These are phyloP conservation scores for Microchrysa polita DNA, from an alignment of 2,888 invertebrate genomes.

Conservation along the genomic window DNA sequence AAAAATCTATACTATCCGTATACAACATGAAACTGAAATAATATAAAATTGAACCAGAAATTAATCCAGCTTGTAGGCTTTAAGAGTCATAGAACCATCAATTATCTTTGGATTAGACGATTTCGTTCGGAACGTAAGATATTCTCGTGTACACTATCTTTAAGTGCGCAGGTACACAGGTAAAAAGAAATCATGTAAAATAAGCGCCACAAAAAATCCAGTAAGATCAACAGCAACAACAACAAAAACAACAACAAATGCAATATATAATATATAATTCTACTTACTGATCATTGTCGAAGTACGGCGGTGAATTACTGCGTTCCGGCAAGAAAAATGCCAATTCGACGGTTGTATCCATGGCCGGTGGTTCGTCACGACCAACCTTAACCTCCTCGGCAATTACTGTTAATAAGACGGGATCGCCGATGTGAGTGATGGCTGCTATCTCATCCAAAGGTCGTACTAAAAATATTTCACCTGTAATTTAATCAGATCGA, in stretches of 20 bases:
- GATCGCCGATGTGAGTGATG: slow-evolving; percentile 83
- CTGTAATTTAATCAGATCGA: slow-evolving; percentile 63
- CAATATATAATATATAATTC: not conserved
- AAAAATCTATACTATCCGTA: too few relatives aligned
- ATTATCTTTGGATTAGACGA: slow-evolving; percentile 17
- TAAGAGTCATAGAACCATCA: slow-evolving; percentile 13
- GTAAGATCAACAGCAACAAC: too few relatives aligned
- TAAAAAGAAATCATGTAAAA: slow-evolving; percentile 12
- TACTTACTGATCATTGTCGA: slow-evolving; percentile 80
- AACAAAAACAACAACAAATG: not conserved
- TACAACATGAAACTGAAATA: too few relatives aligned
- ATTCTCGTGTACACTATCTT: not conserved
- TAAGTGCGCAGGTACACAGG: not conserved
- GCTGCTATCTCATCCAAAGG: slow-evolving; percentile 82
- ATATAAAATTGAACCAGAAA: too few relatives aligned
- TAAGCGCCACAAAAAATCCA: slow-evolving; percentile 9
- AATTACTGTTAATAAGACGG: slow-evolving; percentile 83
- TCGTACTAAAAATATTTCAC: slow-evolving; percentile 74
- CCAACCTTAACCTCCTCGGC: slow-evolving; percentile 85
- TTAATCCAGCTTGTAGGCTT: not conserved
- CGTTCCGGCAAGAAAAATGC: slow-evolving; percentile 84
- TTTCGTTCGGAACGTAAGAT: not conserved
- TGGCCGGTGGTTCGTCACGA: slow-evolving; percentile 78
- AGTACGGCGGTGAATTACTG: slow-evolving; percentile 80
- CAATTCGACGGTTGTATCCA: slow-evolving; percentile 83